Conservation (phyloP, 2,797 vertebrate species). For the Parambassis ranga region DNA sequence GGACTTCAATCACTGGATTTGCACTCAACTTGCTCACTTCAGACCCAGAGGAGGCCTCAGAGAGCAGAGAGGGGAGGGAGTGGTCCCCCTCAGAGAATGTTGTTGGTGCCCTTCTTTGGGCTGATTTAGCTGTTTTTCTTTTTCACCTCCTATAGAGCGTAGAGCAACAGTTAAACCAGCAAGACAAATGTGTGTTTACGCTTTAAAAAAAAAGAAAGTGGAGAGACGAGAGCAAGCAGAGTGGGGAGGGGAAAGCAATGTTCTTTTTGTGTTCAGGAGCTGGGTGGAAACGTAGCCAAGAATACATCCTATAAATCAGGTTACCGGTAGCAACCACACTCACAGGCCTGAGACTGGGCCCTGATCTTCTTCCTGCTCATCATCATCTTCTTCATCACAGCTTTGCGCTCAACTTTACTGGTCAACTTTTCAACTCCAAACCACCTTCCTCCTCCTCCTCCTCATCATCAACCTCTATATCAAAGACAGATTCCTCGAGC, state of each 20-base stretch:
- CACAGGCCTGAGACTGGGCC: conserved; percentile 13
- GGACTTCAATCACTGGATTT: conserved; percentile 71
- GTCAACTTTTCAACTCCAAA: neutral
- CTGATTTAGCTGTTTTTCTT: conserved; percentile 77
- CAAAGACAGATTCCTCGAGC: conserved; percentile 39
- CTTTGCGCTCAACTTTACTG: neutral
- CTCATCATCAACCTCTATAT: neutral
- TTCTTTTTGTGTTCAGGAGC: conserved; percentile 64
- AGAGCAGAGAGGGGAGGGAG: conserved; percentile 34
- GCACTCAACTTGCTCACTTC: conserved; percentile 63
- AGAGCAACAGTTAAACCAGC: conserved; percentile 48
- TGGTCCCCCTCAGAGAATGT: conserved; percentile 42
- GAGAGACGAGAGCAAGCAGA: conserved; percentile 4
- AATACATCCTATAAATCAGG: conserved; percentile 77
- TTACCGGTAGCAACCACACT: conserved; percentile 65
- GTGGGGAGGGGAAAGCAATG: conserved; percentile 29
- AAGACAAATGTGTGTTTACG: conserved; percentile 76
- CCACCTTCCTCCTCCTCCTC: neutral
- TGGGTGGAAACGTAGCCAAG: conserved; percentile 52
- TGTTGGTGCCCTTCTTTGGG: conserved; percentile 51
- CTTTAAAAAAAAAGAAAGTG: conserved; percentile 37
- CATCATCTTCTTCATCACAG: neutral
- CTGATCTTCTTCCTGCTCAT: conserved; percentile 18
- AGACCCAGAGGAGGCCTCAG: conserved; percentile 62
- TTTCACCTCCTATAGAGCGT: conserved; percentile 47